These are phyloP conservation scores for Drosophila miranda DNA, from an alignment of 1,140 invertebrate genomes.

Conservation along the genomic window DNA sequence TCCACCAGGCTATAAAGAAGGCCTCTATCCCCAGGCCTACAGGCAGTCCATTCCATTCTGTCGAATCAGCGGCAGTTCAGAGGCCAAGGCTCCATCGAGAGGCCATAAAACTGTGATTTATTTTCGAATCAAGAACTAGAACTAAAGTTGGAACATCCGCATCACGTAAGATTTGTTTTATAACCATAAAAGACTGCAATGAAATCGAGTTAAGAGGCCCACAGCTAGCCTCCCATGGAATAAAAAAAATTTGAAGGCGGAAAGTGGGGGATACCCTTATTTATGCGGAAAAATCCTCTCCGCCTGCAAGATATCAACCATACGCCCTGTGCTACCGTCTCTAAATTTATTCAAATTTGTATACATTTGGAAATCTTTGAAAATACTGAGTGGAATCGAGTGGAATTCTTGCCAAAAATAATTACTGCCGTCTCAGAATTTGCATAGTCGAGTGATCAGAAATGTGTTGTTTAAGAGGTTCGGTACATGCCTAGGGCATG, in stretches of 20 bases:
- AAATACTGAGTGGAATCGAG: no score
- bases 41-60: background rate
- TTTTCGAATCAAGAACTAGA: background rate
- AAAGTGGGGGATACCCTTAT: no score
- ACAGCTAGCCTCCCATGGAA: no score
- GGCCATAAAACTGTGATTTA: slow-evolving; percentile 40
- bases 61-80: background rate
- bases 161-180: slow-evolving; percentile 28
- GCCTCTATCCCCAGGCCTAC: background rate
- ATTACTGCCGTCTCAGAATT: slow-evolving; percentile 33
- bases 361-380: no score
- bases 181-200: background rate
- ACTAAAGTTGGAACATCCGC: background rate
- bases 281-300: no score
- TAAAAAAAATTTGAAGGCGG: no score
- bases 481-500: slow-evolving; percentile 31
- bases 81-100: slow-evolving; percentile 1
- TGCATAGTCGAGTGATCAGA: slow-evolving; percentile 22
- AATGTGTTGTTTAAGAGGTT: slow-evolving; percentile 36
- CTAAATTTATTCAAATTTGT: no score
- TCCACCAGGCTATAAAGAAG: slow-evolving; percentile 22
- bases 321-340: no score
- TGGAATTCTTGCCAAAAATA: slow-evolving; percentile 18
- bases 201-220: no score
- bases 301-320: no score